phyloP scores from a whole-genome alignment of 2,888 invertebrate species.

The Thereva unica region DNA sequence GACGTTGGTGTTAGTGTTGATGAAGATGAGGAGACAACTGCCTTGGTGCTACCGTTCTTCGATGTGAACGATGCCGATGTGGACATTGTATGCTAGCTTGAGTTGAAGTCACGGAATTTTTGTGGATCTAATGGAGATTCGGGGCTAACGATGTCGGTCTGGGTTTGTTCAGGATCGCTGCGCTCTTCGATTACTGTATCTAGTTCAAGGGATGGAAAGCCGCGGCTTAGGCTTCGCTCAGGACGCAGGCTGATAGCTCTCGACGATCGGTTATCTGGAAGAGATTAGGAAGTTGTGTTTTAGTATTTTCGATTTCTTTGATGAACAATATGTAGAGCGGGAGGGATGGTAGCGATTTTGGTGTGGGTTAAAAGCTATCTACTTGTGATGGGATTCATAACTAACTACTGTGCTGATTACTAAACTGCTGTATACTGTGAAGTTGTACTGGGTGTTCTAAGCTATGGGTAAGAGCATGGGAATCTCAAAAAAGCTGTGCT shows the following conservation, averaged over 20 bases:
- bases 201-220: slow-evolving; percentile 77
- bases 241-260: slow-evolving; percentile 66
- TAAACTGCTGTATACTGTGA: no score
- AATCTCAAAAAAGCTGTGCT: no score
- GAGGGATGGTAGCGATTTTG: no score
- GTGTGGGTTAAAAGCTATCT: no score
- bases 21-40: slow-evolving; percentile 39
- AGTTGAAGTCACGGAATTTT: slow-evolving; percentile 54
- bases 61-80: slow-evolving; percentile 6
- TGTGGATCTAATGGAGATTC: slow-evolving; percentile 56
- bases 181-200: slow-evolving; percentile 84
- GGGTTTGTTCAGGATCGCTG: slow-evolving; percentile 76
- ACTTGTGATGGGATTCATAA: no score
- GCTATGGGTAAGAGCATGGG: no score
- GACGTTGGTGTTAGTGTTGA: slow-evolving; percentile 13
- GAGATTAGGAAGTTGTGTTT: background rate
- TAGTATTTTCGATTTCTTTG: no score
- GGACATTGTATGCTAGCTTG: slow-evolving; percentile 44
- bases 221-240: slow-evolving; percentile 70
- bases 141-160: slow-evolving; percentile 57
- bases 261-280: slow-evolving; percentile 61
- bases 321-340: no score
- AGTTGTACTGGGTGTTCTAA: no score
- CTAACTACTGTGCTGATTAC: no score
- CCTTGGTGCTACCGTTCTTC: slow-evolving; percentile 34